A percentile compares a stretch with the other conserved stretches of the same genome.
These are phyloP conservation scores for Drosophila mettleri DNA, from an alignment of 2,888 invertebrate genomes.

Conservation along the genomic window DNA sequence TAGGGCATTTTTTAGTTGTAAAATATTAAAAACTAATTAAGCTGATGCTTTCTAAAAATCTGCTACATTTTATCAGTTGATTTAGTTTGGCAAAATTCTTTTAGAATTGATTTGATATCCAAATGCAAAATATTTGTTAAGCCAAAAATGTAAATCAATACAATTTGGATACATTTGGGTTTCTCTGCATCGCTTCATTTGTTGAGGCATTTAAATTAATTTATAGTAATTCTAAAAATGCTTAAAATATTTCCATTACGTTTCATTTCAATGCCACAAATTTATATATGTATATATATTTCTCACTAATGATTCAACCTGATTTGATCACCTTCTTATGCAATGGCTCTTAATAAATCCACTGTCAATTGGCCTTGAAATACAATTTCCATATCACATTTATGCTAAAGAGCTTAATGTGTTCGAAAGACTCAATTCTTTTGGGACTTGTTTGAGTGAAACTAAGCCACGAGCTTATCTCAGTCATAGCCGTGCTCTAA, in stretches of 20 bases:
- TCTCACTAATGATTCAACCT: neutral
- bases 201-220: neutral
- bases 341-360: neutral
- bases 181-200: too few species aligned
- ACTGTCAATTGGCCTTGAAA: conserved; percentile 22
- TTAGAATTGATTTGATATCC: neutral
- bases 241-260: neutral
- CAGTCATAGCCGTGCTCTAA: conserved; percentile 13
- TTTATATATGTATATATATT: neutral
- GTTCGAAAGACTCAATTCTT: conserved; percentile 20
- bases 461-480: conserved; percentile 35
- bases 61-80: neutral
- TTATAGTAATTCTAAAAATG: neutral
- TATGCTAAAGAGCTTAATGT: neutral
- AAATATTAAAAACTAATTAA: neutral
- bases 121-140: neutral
- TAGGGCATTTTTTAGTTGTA: too few species aligned
- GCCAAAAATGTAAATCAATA: neutral
- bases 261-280: neutral
- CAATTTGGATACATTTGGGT: neutral
- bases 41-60: neutral
- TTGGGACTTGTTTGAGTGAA: conserved; percentile 34
- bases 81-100: neutral
- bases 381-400: conserved; percentile 18
- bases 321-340: neutral